Percentiles rank a stretch among this genome's conserved stretches.
These are phyloP conservation scores for Otus scops DNA, from an alignment of 2,797 vertebrate species.

Conservation along the genomic window DNA sequence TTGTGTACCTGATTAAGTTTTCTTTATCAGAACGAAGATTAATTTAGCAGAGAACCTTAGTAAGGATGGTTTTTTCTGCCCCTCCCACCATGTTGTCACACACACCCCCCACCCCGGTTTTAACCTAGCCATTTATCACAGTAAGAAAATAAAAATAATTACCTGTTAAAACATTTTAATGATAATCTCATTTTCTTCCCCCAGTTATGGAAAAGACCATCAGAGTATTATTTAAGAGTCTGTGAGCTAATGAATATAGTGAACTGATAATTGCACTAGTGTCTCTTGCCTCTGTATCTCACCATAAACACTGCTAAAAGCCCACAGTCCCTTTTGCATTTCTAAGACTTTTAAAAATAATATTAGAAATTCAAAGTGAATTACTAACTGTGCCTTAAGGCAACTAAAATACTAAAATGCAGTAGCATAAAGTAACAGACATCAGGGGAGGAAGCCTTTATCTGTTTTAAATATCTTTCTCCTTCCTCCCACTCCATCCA, in stretches of 20 bases:
- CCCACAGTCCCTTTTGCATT: neutral
- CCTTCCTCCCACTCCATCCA: constrained; percentile 7
- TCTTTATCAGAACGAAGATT: neutral
- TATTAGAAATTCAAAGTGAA: constrained; percentile 27
- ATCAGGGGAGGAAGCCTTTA: neutral
- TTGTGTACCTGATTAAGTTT: neutral
- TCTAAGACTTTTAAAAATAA: neutral
- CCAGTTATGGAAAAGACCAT: neutral
- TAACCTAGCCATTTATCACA: neutral
- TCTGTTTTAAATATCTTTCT: constrained; percentile 20
- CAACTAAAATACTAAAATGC: neutral
- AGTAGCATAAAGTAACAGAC: neutral
- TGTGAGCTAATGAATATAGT: neutral
- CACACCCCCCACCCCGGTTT: neutral
- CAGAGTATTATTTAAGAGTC: neutral
- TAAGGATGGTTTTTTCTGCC: neutral
- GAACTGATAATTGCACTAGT: neutral
- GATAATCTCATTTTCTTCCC: neutral
- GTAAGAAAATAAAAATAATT: constrained; percentile 21
- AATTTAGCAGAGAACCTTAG: neutral
- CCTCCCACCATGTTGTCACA: neutral
- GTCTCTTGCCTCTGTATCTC: neutral
- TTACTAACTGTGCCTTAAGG: neutral
- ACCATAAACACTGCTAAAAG: neutral
- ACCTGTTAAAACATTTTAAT: neutral